Evolutionary conservation across 2,888 invertebrate genomes (phyloP).

Genomic region (Sesia bembeciformis): DNA sequence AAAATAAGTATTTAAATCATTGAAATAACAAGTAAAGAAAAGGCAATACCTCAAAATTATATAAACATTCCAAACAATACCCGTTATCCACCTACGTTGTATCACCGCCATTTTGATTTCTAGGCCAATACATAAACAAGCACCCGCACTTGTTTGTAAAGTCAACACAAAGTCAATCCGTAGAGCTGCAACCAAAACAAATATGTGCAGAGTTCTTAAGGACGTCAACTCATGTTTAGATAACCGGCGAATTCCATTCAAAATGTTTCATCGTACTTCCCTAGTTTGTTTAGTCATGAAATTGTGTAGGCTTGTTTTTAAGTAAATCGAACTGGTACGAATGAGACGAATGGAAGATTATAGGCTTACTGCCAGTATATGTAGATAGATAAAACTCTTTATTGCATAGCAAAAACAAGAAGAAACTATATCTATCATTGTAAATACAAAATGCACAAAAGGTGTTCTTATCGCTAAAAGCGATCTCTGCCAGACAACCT

Average conservation of each 20-base stretch:
- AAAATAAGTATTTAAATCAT: no score
- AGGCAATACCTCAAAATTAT: constrained; percentile 4
- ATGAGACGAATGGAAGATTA: no score
- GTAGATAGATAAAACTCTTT: no score
- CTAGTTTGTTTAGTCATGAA: background rate
- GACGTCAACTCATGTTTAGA: constrained; percentile 20
- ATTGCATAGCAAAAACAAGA: no score
- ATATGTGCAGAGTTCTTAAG: constrained; percentile 58
- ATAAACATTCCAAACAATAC: constrained; percentile 14
- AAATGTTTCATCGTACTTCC: background rate
- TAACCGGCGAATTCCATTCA: background rate
- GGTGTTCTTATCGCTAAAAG: no score
- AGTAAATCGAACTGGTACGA: no score
- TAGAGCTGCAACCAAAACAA: constrained; percentile 52
- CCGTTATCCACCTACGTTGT: constrained; percentile 12
- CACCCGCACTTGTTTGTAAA: constrained; percentile 48
- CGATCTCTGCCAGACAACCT: no score
- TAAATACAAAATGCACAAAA: no score
- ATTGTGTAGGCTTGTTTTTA: no score
- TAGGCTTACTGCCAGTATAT: no score
- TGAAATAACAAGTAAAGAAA: no score
- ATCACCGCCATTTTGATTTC: constrained; percentile 16
- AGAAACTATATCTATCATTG: no score
- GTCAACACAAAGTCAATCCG: constrained; percentile 57
- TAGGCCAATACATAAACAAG: constrained; percentile 32